Percentiles rank a stretch among this genome's conserved stretches.
These are phyloP conservation scores for Glaucomys volans DNA, from an alignment of 2,113 vertebrate species.

Conservation along the genomic window DNA sequence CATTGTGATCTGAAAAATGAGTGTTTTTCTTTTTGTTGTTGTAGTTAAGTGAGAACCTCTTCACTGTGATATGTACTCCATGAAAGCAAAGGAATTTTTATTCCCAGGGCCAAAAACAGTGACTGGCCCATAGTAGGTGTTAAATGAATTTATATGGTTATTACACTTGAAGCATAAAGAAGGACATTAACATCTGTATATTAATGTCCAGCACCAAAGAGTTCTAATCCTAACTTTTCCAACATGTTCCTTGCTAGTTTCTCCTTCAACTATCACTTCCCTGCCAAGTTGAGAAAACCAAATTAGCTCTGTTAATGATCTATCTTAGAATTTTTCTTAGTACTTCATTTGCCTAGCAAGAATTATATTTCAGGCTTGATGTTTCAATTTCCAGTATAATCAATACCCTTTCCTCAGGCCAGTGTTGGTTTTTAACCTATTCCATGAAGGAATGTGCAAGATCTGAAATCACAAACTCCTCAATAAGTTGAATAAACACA, in stretches of 20 bases:
- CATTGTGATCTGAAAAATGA: neutral
- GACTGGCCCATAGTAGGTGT: neutral
- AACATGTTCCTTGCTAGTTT: neutral
- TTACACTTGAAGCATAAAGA: neutral
- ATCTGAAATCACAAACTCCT: neutral
- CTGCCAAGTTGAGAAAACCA: neutral
- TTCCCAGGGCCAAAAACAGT: neutral
- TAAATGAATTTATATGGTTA: neutral
- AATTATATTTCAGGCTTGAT: conserved; percentile 17
- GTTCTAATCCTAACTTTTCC: neutral
- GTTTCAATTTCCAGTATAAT: neutral
- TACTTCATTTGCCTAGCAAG: neutral
- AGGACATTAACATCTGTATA: neutral
- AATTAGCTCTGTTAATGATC: neutral
- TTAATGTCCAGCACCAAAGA: neutral
- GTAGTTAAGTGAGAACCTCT: neutral
- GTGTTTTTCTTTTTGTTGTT: neutral
- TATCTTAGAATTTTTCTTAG: neutral
- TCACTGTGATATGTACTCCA: neutral
- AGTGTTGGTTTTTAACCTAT: neutral
- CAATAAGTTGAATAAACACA: neutral
- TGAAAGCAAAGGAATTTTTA: neutral
- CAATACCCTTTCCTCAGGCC: neutral
- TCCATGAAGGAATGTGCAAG: neutral
- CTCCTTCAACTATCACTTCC: neutral